phyloP scores from a whole-genome alignment of 2,888 invertebrate genomes.

The Meiosimyza platycephala region DNA sequence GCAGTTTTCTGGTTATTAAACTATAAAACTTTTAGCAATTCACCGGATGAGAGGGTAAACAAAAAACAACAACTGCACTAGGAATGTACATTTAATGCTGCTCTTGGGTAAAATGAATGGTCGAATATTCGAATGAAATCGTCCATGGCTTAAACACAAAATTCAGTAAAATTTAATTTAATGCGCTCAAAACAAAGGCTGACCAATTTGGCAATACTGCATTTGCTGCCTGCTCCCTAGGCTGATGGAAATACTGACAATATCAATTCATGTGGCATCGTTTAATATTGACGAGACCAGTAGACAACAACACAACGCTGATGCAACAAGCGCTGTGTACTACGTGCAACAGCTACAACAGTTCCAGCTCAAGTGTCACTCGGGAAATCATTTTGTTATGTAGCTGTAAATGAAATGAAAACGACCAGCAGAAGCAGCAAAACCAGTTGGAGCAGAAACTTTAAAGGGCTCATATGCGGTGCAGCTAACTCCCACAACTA shows the following conservation, averaged over 20 bases:
- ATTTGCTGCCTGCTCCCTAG: not conserved
- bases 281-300: slow-evolving; percentile 48
- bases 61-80: slow-evolving; percentile 2
- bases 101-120: slow-evolving; percentile 13
- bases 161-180: slow-evolving; percentile 9
- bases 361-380: slow-evolving; percentile 52
- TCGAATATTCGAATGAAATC: not conserved
- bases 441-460: slow-evolving; percentile 16
- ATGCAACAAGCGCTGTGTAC: slow-evolving; percentile 14
- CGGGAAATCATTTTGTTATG: slow-evolving; percentile 58
- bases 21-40: slow-evolving; percentile 6
- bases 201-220: not conserved
- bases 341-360: slow-evolving; percentile 39
- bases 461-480: slow-evolving; percentile 10
- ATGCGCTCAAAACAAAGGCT: not conserved
- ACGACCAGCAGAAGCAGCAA: slow-evolving; percentile 47
- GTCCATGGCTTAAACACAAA: not conserved
- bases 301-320: not conserved
- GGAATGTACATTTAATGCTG: slow-evolving; percentile 8
- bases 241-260: not conserved
- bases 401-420: slow-evolving; percentile 51
- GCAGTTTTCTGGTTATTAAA: not conserved
- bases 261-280: slow-evolving; percentile 25
- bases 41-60: not conserved
- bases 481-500: not conserved